Base-by-base conservation (phyloP, 2,113 vertebrate genomes). In the Daphoenositta chrysoptera region DNA sequence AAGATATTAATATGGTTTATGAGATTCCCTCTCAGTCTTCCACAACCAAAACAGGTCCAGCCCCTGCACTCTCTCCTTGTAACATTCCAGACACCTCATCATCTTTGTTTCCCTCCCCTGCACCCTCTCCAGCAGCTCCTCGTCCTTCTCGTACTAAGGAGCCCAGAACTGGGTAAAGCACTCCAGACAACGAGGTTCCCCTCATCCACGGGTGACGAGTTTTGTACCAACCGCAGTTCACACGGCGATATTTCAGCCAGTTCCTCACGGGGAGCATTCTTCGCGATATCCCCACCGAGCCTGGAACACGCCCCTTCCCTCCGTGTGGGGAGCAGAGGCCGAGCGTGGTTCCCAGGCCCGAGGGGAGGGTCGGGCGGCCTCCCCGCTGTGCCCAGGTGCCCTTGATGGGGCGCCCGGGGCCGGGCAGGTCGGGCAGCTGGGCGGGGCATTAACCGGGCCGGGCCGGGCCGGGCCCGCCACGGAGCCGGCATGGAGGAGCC, bases 191-290 rank as follows among this genome's bases (percentile, higher is more conserved):
- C 1, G 8, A 53, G 30, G 13, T 13, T 28, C 11, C 18, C 10
- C 72, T 65, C 10, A 9, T 6, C 16, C 18, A 0, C 5, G 4
- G 5, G 5, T 3, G 7, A 4, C 0, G 1, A 40, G 13, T 24
- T n/a, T 12, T 1, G 26, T 3, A 21, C 8, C 45, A 7, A 7
- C 8, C 40, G 6, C 31, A 3, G 28, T 27, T 61, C n/a, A 17
- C n/a, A 4, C 8, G 16, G 40, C 6, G 1, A 0, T 5, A 11
- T 6, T 53, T 27, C 40, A 17, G 20, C 37, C 40, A 1, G 1
- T 44, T 47, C 27, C 64, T 10, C 53, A 2, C 0, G 0, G 50
- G 7, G 15, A 68, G 1, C 5, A 0, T 13, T 7, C 13, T 7
- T 6, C 15, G 26, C 11, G 15, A 13, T 3, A 22, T 2, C 56